These are phyloP conservation scores for Sylvia borin DNA, from an alignment of 2,797 vertebrate genomes.

Conservation along the genomic window DNA sequence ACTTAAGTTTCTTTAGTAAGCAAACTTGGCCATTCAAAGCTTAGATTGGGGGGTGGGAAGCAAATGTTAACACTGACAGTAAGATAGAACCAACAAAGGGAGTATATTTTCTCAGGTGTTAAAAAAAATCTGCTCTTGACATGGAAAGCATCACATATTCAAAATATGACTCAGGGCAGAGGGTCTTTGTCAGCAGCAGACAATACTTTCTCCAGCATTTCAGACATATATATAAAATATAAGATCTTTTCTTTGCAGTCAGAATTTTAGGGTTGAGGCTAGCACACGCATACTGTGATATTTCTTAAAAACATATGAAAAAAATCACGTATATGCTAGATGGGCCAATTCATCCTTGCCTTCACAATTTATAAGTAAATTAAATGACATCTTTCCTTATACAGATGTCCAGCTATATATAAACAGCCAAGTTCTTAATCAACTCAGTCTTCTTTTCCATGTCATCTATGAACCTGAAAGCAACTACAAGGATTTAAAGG, in stretches of 20 bases:
- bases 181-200: neutral
- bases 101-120: neutral
- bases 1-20: neutral
- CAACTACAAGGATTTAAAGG: neutral
- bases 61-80: neutral
- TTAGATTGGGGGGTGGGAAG: neutral
- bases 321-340: neutral
- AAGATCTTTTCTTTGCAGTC: neutral
- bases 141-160: neutral
- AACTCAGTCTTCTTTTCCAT: neutral
- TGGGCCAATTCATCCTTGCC: neutral
- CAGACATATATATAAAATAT: neutral
- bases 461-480: neutral
- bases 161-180: neutral
- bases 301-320: neutral
- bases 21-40: neutral
- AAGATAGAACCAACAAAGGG: neutral
- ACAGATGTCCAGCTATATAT: neutral
- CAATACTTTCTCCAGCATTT: neutral
- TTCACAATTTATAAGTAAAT: neutral
- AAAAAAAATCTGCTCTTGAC: neutral
- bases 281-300: neutral
- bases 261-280: neutral
- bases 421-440: neutral
- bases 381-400: neutral